Conservation (phyloP, 2,113 vertebrate genomes). For the Pollimyrus isidori region DNA sequence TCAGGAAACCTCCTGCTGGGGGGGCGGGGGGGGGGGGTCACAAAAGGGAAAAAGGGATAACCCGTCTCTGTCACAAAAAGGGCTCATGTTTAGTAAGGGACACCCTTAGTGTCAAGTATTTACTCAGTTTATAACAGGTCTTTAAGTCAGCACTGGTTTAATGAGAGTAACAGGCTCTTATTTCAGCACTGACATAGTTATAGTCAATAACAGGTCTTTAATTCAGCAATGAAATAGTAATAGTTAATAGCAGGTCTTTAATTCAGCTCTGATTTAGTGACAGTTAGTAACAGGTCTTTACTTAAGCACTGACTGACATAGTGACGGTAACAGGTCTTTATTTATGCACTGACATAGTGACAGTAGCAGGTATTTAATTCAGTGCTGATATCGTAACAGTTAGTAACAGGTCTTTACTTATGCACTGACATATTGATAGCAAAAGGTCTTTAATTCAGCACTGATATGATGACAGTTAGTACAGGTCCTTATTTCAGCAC, state of each 20-base stretch:
- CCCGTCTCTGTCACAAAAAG: background rate
- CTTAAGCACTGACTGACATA: background rate
- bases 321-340: too few species aligned
- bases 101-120: background rate
- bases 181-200: background rate
- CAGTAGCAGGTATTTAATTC: too few species aligned
- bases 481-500: too few species aligned
- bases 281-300: background rate
- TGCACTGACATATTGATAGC: too few species aligned
- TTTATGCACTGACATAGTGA: too few species aligned
- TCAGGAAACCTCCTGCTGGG: background rate
- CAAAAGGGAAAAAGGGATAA: background rate
- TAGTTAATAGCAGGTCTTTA: background rate
- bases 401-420: too few species aligned
- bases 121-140: background rate
- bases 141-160: background rate
- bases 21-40: background rate
- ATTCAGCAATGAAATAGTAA: background rate
- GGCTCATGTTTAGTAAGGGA: background rate
- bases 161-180: background rate
- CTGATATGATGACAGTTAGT: too few species aligned
- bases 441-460: too few species aligned
- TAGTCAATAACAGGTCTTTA: background rate
- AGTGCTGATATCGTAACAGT: too few species aligned
- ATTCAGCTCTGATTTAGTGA: background rate